Conservation (phyloP, 2,113 vertebrate genomes). For the Dascyllus trimaculatus region DNA sequence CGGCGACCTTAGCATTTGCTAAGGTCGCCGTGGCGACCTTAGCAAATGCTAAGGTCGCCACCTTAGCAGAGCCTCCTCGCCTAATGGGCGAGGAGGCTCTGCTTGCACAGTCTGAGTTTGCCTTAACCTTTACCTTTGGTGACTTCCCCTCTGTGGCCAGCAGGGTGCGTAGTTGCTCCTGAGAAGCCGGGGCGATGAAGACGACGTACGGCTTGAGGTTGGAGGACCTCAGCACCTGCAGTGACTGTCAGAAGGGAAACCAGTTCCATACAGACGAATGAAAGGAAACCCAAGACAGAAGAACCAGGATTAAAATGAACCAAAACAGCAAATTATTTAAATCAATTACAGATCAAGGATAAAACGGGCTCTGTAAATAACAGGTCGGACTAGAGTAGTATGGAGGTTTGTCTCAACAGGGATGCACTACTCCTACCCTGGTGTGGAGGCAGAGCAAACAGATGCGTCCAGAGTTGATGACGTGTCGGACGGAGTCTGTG, state of each 20-base stretch:
- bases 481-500: slow-evolving; percentile 92
- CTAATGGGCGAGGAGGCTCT: no score
- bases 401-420: background rate
- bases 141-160: slow-evolving; percentile 93
- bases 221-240: slow-evolving; percentile 92
- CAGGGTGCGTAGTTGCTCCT: slow-evolving; percentile 93
- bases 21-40: no score
- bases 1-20: no score
- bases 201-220: slow-evolving; percentile 97
- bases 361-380: slow-evolving; percentile 9
- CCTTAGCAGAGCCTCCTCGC: no score
- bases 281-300: background rate
- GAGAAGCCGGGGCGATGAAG: slow-evolving; percentile 95
- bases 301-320: background rate
- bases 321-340: background rate
- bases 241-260: slow-evolving; percentile 84
- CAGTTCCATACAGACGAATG: background rate
- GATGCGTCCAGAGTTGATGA: slow-evolving; percentile 94
- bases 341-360: background rate
- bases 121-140: slow-evolving; percentile 85
- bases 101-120: background rate
- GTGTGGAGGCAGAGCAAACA: slow-evolving; percentile 94
- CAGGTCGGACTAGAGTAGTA: background rate
- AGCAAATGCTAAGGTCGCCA: no score
- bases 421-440: slow-evolving; percentile 84